phyloP scores from a whole-genome alignment of 2,797 vertebrate species.

The Coendou prehensilis region DNA sequence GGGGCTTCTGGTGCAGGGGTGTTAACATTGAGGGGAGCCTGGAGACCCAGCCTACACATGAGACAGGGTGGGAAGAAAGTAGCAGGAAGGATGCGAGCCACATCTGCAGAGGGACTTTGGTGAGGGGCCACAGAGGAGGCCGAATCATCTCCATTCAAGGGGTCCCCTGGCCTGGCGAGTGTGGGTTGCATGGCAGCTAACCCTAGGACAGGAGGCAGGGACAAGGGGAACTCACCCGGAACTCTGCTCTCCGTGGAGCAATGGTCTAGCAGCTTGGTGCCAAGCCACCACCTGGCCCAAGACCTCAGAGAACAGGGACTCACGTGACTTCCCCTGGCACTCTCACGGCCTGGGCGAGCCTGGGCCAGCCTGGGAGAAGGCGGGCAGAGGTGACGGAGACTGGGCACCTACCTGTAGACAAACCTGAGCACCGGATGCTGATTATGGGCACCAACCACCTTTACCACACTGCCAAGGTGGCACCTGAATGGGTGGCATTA shows the following conservation, averaged over 20 bases:
- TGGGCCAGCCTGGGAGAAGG: conserved; percentile 70
- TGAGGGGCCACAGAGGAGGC: not conserved
- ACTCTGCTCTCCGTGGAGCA: conserved; percentile 93
- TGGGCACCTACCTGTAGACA: conserved; percentile 91
- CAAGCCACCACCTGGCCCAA: conserved; percentile 92
- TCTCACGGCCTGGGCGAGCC: conserved; percentile 92
- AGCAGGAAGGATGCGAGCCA: not conserved
- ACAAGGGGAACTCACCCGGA: conserved; percentile 90
- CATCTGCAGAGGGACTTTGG: not conserved
- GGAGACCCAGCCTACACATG: not conserved
- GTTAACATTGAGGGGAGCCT: not conserved
- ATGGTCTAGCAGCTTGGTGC: conserved; percentile 94
- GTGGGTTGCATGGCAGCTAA: no score
- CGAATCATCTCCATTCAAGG: no score
- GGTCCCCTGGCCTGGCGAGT: no score
- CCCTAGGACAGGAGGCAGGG: not conserved
- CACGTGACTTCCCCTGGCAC: conserved; percentile 94
- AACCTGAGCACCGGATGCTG: conserved; percentile 94
- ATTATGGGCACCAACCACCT: conserved; percentile 92
- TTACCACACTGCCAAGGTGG: conserved; percentile 92
- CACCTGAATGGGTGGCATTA: conserved; percentile 85
- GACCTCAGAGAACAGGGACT: conserved; percentile 91
- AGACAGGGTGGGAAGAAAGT: not conserved
- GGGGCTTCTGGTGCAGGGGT: not conserved
- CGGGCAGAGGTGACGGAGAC: not conserved